Evolutionary conservation across 2,888 invertebrate genomes (phyloP).

Genomic region (Hypomecis atomaria): DNA sequence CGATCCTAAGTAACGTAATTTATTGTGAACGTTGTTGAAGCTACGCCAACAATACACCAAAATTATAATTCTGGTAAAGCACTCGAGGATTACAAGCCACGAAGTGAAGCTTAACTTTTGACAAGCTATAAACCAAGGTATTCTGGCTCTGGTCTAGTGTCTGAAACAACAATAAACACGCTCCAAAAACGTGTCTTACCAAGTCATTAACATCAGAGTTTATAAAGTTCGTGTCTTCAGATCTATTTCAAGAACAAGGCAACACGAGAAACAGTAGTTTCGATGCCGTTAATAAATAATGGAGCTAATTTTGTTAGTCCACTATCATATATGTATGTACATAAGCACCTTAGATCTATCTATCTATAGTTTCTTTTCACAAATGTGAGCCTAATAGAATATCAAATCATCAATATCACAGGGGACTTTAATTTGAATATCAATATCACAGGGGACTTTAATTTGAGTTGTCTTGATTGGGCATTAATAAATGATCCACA

Average conservation of each 20-base stretch:
- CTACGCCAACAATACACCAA: constrained; percentile 9
- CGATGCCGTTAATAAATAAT: background rate
- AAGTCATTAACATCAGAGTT: constrained; percentile 20
- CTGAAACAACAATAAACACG: constrained; percentile 19
- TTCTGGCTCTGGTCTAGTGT: constrained; percentile 13
- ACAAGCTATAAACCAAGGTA: constrained; percentile 15
- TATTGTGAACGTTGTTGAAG: background rate
- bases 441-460: no score
- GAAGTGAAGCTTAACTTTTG: constrained; percentile 11
- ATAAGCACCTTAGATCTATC: no score
- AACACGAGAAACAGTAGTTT: constrained; percentile 1
- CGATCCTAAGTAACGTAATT: constrained; percentile 2
- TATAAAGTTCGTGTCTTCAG: constrained; percentile 13
- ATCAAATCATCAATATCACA: no score
- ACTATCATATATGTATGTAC: background rate
- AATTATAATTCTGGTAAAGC: constrained; percentile 5
- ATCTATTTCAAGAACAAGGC: constrained; percentile 23
- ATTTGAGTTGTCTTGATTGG: no score
- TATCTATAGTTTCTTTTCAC: no score
- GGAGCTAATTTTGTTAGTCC: background rate
- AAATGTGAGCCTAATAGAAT: background rate
- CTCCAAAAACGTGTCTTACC: constrained; percentile 16
- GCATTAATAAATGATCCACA: no score
- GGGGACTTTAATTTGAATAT: no score
- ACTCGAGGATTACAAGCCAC: constrained; percentile 3